These are phyloP conservation scores for Ictalurus punctatus DNA, from an alignment of 2,113 vertebrate species.

Conservation along the genomic window DNA sequence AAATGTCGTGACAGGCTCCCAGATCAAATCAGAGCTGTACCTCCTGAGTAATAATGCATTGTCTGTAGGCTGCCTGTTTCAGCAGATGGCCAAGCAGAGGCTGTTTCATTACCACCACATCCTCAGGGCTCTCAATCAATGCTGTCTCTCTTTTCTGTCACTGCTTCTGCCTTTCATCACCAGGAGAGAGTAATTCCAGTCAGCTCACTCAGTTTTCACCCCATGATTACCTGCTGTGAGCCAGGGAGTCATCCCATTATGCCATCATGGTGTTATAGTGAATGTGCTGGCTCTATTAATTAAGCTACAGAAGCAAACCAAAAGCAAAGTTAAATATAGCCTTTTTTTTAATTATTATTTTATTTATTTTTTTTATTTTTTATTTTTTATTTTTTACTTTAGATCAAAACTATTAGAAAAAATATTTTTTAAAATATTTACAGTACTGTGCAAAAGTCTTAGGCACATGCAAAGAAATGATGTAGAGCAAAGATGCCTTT, in stretches of 20 bases:
- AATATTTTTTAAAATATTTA: too few species aligned
- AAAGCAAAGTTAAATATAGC: not conserved
- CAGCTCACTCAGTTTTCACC: slow-evolving; percentile 1
- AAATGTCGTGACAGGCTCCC: slow-evolving; percentile 11
- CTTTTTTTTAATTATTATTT: too few species aligned
- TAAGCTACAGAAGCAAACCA: not conserved
- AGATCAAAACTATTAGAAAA: too few species aligned
- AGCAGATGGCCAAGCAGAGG: slow-evolving; percentile 49
- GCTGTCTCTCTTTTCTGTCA: slow-evolving; percentile 34
- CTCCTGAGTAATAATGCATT: slow-evolving; percentile 34
- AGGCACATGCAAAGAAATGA: too few species aligned
- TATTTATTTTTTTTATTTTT: too few species aligned
- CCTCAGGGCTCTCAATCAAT: slow-evolving; percentile 45
- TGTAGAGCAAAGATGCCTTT: too few species aligned
- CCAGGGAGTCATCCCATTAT: not conserved
- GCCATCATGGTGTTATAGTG: not conserved
- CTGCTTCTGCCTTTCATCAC: slow-evolving; percentile 37
- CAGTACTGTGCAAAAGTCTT: too few species aligned
- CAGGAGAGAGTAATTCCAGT: slow-evolving; percentile 27
- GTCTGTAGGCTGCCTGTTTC: slow-evolving; percentile 40
- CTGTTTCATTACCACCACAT: slow-evolving; percentile 51
- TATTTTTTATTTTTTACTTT: too few species aligned
- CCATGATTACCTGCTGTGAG: not conserved
- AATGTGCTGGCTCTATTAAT: not conserved
- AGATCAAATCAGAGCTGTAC: slow-evolving; percentile 11